These are phyloP conservation scores for Lamprologus ornatipinnis DNA, from an alignment of 2,113 vertebrate genomes.

Conservation along the genomic window DNA sequence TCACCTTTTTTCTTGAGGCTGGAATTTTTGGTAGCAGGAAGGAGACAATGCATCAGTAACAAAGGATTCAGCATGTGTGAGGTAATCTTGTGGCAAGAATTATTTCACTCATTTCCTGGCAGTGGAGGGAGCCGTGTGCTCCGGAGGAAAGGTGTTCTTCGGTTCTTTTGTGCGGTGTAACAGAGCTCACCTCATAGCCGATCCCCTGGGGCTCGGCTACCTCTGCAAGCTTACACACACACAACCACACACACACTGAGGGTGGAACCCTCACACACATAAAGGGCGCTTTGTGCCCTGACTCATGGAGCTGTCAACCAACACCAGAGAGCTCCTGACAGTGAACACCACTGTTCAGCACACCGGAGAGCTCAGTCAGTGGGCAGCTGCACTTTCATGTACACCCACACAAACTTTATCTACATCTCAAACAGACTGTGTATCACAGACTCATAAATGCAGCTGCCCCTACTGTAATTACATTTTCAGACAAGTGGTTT, in stretches of 20 bases:
- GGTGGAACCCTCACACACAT: constrained; percentile 60
- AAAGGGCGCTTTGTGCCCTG: constrained; percentile 67
- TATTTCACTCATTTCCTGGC: constrained; percentile 50
- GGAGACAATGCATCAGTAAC: constrained; percentile 9
- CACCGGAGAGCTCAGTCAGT: constrained; percentile 28
- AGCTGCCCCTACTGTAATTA: background rate
- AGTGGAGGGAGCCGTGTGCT: constrained; percentile 20
- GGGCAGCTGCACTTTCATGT: constrained; percentile 33
- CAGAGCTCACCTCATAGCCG: constrained; percentile 61
- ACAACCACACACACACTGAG: constrained; percentile 28
- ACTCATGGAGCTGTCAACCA: constrained; percentile 63
- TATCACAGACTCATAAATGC: background rate
- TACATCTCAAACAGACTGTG: background rate
- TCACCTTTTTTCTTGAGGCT: background rate
- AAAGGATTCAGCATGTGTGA: constrained; percentile 28
- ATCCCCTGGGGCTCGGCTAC: constrained; percentile 41
- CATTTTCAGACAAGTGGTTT: background rate
- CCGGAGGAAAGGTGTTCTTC: constrained; percentile 49
- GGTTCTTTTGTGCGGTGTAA: constrained; percentile 58
- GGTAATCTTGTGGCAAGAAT: constrained; percentile 43
- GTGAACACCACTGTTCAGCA: constrained; percentile 51
- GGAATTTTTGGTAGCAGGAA: background rate
- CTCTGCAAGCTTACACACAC: background rate
- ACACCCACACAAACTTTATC: constrained; percentile 19
- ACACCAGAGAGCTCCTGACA: constrained; percentile 53